Base-by-base conservation (phyloP, 2,888 invertebrate genomes). In the Blera fallax region DNA sequence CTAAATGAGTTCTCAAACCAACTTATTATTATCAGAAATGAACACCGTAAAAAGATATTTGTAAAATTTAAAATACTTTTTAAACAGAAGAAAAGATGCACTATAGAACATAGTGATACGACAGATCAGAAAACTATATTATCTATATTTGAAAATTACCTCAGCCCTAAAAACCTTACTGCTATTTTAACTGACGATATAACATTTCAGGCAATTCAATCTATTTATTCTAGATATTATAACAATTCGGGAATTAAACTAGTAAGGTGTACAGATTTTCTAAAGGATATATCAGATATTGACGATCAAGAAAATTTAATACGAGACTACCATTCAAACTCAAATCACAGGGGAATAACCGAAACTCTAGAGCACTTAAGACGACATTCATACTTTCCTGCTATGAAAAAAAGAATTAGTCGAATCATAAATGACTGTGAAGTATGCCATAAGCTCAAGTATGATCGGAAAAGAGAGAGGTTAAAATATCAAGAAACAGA, bases 391-490 rank as follows among this genome's bases (percentile, higher is more conserved):
- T 34, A 2, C 10, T 34, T 34, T 40, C 80, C 79, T 8, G 37
- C 76, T 21, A 69, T 87, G 73, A 78, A 81, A 73, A 62, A 45
- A 6, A 40, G 58, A 62, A 79, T 76, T 6, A 32, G 54, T 1
- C n/a, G 52, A 58, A 37, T 64, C 37, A 73, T 84, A 14, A 80
- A 77, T 5, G 72, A 54, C 40, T 87, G 77, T 18, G 74, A 80
- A 10, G 69, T 24, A 7, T 85, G 84, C 24, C 50, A 84, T 21
- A 77, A 65, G 1, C 14, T 73, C 0, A 88, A 87, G 34, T 88
- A 85, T 11, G 67, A 87, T 43, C 79, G 83, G n/a, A 50, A 79
- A 21, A 77, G 72, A 27, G 60, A 70, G 43, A 74, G 54, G 56
- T 10, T 72, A 8, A 27, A 37, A 11, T 87, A 48, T 8, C 58